These are phyloP conservation scores for Octodonta nipae DNA, from an alignment of 2,888 invertebrate genomes.

Conservation along the genomic window DNA sequence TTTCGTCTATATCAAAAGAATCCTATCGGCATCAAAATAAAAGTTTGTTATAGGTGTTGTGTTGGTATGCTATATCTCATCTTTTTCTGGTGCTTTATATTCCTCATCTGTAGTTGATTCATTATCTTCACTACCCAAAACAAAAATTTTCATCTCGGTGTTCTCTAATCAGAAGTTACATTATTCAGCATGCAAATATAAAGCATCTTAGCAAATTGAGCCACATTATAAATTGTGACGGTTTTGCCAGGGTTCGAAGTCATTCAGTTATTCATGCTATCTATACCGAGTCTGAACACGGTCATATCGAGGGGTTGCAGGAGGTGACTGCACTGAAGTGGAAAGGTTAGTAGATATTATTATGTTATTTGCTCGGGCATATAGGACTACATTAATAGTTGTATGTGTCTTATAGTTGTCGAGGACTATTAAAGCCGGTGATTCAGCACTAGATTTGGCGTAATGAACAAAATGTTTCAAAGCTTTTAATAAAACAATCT, in stretches of 20 bases:
- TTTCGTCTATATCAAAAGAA: no score
- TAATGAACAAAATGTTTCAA: not conserved
- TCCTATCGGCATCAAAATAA: no score
- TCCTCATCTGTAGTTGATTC: no score
- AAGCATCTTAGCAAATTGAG: constrained; percentile 1
- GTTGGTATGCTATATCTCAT: no score
- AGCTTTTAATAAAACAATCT: no score
- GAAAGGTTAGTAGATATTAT: not conserved
- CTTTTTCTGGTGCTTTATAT: no score
- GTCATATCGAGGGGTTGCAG: constrained; percentile 1
- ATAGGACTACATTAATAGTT: not conserved
- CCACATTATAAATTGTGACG: constrained; percentile 1
- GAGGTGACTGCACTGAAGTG: not conserved
- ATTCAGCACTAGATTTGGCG: constrained; percentile 1
- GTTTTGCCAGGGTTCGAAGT: constrained; percentile 1
- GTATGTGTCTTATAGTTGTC: not conserved
- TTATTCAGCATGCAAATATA: not conserved
- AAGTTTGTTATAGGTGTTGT: no score
- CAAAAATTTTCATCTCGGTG: no score
- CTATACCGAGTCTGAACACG: constrained; percentile 1
- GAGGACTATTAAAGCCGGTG: constrained; percentile 1
- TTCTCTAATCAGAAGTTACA: not conserved
- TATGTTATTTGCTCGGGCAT: not conserved
- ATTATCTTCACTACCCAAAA: no score
- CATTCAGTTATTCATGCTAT: constrained; percentile 1